Evolutionary conservation across 2,113 vertebrate genomes (phyloP).

Genomic region (Hyaena hyaena): DNA sequence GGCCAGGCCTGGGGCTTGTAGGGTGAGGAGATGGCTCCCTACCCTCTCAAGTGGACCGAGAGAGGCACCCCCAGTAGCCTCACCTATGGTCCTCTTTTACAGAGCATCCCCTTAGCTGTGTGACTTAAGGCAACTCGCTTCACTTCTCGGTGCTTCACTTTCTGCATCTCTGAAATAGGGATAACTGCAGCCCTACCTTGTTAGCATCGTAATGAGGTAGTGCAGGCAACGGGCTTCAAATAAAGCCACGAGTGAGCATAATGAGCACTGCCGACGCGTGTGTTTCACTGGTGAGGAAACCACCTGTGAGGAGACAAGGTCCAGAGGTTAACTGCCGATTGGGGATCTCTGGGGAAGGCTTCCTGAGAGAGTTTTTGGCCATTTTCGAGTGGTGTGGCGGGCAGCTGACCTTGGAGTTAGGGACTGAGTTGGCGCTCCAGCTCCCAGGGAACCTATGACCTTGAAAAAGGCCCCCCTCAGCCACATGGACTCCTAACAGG

Average conservation of each 20-base stretch:
- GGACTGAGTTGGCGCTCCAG: background rate
- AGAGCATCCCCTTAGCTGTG: background rate
- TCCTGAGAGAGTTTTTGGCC: background rate
- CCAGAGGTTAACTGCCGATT: background rate
- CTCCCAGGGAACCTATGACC: background rate
- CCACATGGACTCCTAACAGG: background rate
- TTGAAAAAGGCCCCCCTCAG: background rate
- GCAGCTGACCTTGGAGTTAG: background rate
- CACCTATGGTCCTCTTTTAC: background rate
- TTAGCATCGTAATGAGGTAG: accelerated
- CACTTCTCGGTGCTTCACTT: background rate
- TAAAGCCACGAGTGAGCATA: background rate
- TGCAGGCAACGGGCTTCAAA: background rate
- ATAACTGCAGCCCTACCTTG: accelerated
- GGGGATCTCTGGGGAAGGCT: background rate
- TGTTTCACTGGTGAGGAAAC: background rate
- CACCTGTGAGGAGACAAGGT: background rate
- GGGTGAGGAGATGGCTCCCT: background rate
- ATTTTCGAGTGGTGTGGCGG: background rate
- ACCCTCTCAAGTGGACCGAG: background rate
- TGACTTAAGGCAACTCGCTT: background rate
- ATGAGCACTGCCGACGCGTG: accelerated
- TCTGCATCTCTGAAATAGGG: background rate
- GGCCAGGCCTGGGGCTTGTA: background rate
- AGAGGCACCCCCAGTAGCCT: background rate